Evolutionary conservation across 2,888 invertebrate genomes (phyloP), one percentile per base, ranked within the genome.

Genomic region (Patella depressa): DNA sequence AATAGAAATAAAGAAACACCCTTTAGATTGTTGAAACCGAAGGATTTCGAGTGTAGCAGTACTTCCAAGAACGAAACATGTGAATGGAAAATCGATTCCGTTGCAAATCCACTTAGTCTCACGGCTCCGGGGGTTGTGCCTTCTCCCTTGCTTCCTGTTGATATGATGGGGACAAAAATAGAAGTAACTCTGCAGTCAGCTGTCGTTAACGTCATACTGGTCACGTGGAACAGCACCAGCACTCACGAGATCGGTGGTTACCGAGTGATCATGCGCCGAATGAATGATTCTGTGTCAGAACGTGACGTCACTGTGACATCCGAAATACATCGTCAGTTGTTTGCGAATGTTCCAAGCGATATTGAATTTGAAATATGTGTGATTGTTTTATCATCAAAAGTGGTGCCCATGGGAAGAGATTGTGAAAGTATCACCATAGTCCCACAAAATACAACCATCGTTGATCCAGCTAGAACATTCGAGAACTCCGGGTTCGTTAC

Each of bases 281-380:
- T 74, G 15, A 80, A 80, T 74, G 78, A 78, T 53, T 78, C 78
- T 24, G 12, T 57, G 19, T 74, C 74, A 55, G 78, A 76, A 72
- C 69, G 74, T 7, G 78, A 80, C 72, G 71, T 80, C 19, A 75
- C 75, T 14, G 74, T 80, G 14, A 24, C 72, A 12, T 15, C 72
- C 15, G 76, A 76, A 29, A 73, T 78, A 34, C 73, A 71, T 54
- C 65, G 73, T 3, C 75, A 78, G 72, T 71, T 78, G 3, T 78
- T 80, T 53, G 34, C 75, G 2, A 76, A 70, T 15, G 72, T 80
- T 24, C 24, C 34, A 17, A 74, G 59, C 19, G 80, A 72, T 0
- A 69, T 78, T 14, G 69, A 72, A 34, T 80, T 78, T 74, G 76
- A 80, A 65, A 71, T 73, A 19, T 80, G 80, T 34, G 73, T 80